Evolutionary conservation across 2,797 vertebrate genomes (phyloP).

Genomic region (Enteromius mattozi): DNA sequence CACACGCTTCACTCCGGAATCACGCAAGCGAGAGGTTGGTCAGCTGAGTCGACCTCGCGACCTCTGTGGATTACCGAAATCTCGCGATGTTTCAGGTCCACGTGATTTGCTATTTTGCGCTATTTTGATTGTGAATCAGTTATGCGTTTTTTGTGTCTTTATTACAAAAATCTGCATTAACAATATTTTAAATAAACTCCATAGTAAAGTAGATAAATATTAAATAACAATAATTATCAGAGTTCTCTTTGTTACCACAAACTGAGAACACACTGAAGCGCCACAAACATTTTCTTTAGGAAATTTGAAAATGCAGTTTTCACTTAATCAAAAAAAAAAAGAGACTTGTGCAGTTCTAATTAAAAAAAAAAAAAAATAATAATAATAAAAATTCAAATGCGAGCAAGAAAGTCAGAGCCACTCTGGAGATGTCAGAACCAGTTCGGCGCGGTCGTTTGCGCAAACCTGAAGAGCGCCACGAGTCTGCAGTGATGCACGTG

Average conservation of each 20-base stretch:
- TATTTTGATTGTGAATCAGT: neutral
- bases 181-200: neutral
- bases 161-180: neutral
- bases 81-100: constrained; percentile 14
- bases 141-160: neutral
- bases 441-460: neutral
- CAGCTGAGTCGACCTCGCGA: constrained; percentile 23
- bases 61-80: constrained; percentile 2
- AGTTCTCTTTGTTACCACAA: neutral
- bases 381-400: neutral
- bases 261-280: neutral
- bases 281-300: neutral
- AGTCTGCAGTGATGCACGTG: constrained; percentile 28
- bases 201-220: neutral
- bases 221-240: neutral
- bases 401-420: neutral
- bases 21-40: constrained; percentile 16
- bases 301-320: neutral
- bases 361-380: neutral
- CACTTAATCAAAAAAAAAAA: neutral
- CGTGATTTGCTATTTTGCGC: neutral
- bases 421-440: neutral
- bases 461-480: neutral
- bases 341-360: neutral
- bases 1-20: neutral